A percentile compares a stretch with the other conserved stretches of the same genome.
Conservation (phyloP, 2,888 invertebrate genomes). For the Spilosoma lubricipeda region DNA sequence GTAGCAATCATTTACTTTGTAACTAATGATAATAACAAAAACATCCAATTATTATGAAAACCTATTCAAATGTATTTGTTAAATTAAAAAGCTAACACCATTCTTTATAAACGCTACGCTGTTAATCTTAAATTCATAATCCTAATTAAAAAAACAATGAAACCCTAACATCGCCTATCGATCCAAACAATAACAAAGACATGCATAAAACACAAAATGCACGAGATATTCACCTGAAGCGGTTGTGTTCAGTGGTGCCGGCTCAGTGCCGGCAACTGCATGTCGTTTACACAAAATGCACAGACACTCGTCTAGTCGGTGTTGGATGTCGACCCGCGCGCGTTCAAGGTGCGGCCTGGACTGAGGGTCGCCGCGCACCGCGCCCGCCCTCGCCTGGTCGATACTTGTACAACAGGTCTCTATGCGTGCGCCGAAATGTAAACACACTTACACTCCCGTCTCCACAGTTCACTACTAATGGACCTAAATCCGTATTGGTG, state of each 20-base stretch:
- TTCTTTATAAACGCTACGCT: not conserved
- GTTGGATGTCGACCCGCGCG: constrained; percentile 39
- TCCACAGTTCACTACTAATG: constrained; percentile 46
- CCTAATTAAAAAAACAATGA: not conserved
- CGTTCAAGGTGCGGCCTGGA: constrained; percentile 61
- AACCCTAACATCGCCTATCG: constrained; percentile 14
- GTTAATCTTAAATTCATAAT: not conserved
- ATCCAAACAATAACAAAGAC: constrained; percentile 16
- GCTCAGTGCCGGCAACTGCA: constrained; percentile 70
- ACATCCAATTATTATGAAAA: not conserved
- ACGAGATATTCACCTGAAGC: constrained; percentile 65
- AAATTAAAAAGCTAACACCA: not conserved
- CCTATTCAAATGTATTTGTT: not conserved
- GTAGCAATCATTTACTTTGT: not conserved
- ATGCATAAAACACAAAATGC: constrained; percentile 17
- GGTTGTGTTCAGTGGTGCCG: constrained; percentile 68
- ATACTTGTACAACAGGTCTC: constrained; percentile 79
- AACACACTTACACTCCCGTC: constrained; percentile 43
- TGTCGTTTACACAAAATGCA: constrained; percentile 61
- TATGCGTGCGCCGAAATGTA: constrained; percentile 75
- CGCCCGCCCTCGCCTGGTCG: constrained; percentile 65
- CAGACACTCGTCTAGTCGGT: constrained; percentile 36
- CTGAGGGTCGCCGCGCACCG: constrained; percentile 59
- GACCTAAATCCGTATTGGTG: constrained; percentile 42
- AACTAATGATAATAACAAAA: not conserved